Evolutionary conservation across 2,888 invertebrate genomes (phyloP).

Genomic region (Folsomia manolachei): DNA sequence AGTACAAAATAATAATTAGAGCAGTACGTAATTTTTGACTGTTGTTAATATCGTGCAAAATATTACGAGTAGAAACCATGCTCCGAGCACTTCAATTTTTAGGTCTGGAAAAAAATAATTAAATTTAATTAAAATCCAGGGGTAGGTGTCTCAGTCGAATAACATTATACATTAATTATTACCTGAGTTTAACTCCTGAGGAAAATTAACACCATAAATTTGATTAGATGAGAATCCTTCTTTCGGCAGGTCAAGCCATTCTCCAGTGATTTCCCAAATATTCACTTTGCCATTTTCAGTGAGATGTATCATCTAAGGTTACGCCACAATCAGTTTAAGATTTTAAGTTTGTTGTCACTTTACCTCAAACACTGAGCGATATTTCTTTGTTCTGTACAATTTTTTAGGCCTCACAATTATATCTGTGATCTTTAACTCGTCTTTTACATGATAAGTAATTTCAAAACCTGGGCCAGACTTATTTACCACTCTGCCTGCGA

Average conservation of each 20-base stretch:
- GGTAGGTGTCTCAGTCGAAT: too few species aligned
- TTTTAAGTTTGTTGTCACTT: neutral
- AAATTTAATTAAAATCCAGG: too few species aligned
- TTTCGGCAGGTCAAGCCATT: constrained; percentile 32
- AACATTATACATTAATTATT: too few species aligned
- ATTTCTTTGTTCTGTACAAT: constrained; percentile 16
- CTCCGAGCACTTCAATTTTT: neutral
- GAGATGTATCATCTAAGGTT: too few species aligned
- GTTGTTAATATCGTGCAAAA: neutral
- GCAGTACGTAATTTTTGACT: neutral
- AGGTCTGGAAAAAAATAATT: too few species aligned
- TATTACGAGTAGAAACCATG: neutral
- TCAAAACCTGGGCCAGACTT: neutral
- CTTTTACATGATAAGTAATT: too few species aligned
- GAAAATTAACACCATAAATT: constrained; percentile 29
- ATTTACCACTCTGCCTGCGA: constrained; percentile 29
- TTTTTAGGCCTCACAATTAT: constrained; percentile 13
- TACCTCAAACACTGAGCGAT: constrained; percentile 27
- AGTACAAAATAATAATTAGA: too few species aligned
- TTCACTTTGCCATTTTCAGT: too few species aligned
- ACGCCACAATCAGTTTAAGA: constrained; percentile 23
- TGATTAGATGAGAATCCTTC: constrained; percentile 22
- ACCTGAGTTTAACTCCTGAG: constrained; percentile 18
- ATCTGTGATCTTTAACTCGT: too few species aligned
- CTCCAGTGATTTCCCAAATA: too few species aligned